Percentiles rank a stretch among this genome's conserved stretches.
These are phyloP conservation scores for Poeciliopsis gracilis DNA, from an alignment of 2,797 vertebrate species.

Conservation along the genomic window DNA sequence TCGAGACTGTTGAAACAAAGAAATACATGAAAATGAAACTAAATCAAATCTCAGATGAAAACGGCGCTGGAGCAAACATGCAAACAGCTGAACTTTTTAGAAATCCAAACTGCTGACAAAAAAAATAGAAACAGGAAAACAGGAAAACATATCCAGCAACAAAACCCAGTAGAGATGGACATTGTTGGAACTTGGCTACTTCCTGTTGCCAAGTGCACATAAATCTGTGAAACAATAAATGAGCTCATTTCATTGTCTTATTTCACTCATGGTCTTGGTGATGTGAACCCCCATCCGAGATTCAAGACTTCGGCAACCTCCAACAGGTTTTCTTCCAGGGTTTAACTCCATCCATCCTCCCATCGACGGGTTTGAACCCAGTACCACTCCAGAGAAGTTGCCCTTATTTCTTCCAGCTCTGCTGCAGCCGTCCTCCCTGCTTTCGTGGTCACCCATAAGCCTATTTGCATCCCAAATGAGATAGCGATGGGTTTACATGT, in stretches of 20 bases:
- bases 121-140: neutral
- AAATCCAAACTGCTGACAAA: neutral
- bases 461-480: constrained; percentile 52
- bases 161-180: neutral
- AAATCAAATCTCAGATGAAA: neutral
- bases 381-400: neutral
- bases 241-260: neutral
- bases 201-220: neutral
- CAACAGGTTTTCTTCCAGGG: neutral
- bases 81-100: neutral
- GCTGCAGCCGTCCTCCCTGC: constrained; percentile 5
- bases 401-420: neutral
- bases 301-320: neutral
- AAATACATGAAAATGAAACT: neutral
- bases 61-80: neutral
- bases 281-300: neutral
- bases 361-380: neutral
- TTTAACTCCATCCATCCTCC: neutral
- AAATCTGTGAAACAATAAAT: neutral
- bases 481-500: constrained; percentile 62
- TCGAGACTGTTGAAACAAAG: neutral
- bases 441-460: constrained; percentile 58
- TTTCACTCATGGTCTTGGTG: neutral
- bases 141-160: neutral
- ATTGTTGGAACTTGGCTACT: neutral